phyloP scores from a whole-genome alignment of 2,797 vertebrate species.

The Acropternis orthonyx region DNA sequence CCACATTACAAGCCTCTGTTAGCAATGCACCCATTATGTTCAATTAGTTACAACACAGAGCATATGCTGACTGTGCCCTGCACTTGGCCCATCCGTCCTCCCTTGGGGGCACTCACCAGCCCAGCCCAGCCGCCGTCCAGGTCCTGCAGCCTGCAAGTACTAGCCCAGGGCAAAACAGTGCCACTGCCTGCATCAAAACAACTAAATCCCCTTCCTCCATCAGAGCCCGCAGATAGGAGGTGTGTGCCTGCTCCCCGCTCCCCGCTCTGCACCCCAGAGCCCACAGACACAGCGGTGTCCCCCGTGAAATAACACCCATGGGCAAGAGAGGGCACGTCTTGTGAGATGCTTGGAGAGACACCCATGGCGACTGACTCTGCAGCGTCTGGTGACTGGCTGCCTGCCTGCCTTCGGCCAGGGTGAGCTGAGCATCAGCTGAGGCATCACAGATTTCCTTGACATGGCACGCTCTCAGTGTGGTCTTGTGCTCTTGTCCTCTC shows the following conservation, averaged over 20 bases:
- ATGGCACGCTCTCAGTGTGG: background rate
- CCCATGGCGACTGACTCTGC: background rate
- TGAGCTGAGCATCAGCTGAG: background rate
- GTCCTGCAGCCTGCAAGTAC: background rate
- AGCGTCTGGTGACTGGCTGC: background rate
- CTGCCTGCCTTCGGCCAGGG: background rate
- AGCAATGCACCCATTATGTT: background rate
- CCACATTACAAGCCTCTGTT: background rate
- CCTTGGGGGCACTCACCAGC: background rate
- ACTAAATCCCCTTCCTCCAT: background rate
- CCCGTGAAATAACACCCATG: background rate
- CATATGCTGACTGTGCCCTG: background rate
- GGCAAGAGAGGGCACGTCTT: rapidly evolving
- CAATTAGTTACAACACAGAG: background rate
- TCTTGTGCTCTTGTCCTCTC: background rate
- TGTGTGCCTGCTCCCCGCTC: background rate
- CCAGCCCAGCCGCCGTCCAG: background rate
- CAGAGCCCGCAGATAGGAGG: background rate
- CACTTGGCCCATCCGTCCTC: background rate
- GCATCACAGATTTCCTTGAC: background rate
- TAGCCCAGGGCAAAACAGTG: background rate
- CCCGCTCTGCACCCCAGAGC: rapidly evolving
- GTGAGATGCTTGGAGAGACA: background rate
- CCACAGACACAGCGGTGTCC: background rate
- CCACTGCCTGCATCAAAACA: background rate